These are phyloP conservation scores for Zaprionus ghesquierei DNA, from an alignment of 1,140 invertebrate genomes.

Conservation along the genomic window DNA sequence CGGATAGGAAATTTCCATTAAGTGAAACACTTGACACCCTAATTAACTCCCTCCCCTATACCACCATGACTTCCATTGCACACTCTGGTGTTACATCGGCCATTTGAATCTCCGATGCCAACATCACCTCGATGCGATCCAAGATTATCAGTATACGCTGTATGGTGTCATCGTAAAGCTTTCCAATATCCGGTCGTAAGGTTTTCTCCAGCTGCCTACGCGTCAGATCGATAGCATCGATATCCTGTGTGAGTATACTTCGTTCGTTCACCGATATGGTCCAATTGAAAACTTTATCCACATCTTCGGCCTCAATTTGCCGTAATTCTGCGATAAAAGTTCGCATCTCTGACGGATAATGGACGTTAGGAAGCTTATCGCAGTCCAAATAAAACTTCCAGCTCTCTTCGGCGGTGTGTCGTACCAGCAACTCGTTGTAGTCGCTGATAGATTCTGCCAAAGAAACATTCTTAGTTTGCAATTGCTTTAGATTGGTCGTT, in stretches of 20 bases:
- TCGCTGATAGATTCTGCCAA: slow-evolving; percentile 34
- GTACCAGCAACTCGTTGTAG: slow-evolving; percentile 12
- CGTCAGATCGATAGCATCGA: slow-evolving; percentile 29
- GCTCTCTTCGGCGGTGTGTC: slow-evolving; percentile 8
- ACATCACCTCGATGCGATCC: slow-evolving; percentile 18
- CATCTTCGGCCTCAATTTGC: slow-evolving; percentile 16
- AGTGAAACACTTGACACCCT: not conserved
- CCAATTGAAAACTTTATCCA: slow-evolving; percentile 35
- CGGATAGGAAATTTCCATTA: not conserved
- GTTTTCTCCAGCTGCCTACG: slow-evolving; percentile 20
- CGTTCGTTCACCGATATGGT: slow-evolving; percentile 44
- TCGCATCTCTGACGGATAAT: slow-evolving; percentile 51
- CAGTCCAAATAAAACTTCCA: slow-evolving; percentile 61
- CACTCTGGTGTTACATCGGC: not conserved
- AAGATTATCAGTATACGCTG: slow-evolving; percentile 28
- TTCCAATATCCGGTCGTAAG: slow-evolving; percentile 43
- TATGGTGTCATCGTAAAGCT: slow-evolving; percentile 37
- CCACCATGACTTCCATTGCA: slow-evolving; percentile 19
- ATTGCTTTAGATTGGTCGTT: too few species aligned
- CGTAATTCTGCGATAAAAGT: slow-evolving; percentile 39
- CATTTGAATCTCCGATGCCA: slow-evolving; percentile 32
- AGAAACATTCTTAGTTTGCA: not conserved
- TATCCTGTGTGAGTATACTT: slow-evolving; percentile 41
- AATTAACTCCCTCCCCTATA: not conserved
- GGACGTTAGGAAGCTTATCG: slow-evolving; percentile 54